Evolutionary conservation across 2,113 vertebrate species (phyloP), one percentile per base, ranked within the genome.

Genomic region (Phoxinus phoxinus): DNA sequence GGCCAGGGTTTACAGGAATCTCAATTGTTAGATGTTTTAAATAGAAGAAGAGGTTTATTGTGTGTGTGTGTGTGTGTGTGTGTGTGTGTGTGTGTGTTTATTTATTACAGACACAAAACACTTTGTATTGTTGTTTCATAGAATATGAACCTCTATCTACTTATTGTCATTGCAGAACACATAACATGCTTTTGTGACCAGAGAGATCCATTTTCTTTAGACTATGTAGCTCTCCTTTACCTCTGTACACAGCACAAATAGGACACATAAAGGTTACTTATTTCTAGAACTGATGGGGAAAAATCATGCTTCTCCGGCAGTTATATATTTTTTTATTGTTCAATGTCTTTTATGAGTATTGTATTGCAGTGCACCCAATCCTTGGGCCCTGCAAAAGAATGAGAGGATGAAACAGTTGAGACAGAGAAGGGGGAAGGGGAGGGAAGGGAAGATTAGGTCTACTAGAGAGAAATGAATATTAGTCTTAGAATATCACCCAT

Each of bases 301-400:
- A 48, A 84, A 25, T 0, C 30, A 65, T 41, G 23, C 46, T 67
- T 85, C 32, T 46, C 13, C 1, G 5, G 63, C 44, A 77, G 73
- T 85, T 67, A 77, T 0, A 9, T 37, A 41, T 75, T 27, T 53
- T 71, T 37, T 76, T 56, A 46, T 84, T 69, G 67, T 37, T 75
- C 27, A 41, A 37, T 63, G 67, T 83, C 32, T 80, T 35, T 56
- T 59, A 87, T 69, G 37, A 37, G 76, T n/a, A 63, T 76, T 78
- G 25, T 82, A 80, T 69, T 58, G 48, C 58, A 41, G 63, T 63
- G 59, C 19, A 84, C 46, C 61, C 69, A 75, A 41, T 87, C 88
- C 86, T 89, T 89, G 85, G 83, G 59, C 30, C 15, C 37, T 74
- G 79, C 61, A 85, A 35, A 44, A 71, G 73, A 53, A 59, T 37